Base-by-base conservation (phyloP, 2,888 invertebrate species). In the Lepidocyrtoides sp. region DNA sequence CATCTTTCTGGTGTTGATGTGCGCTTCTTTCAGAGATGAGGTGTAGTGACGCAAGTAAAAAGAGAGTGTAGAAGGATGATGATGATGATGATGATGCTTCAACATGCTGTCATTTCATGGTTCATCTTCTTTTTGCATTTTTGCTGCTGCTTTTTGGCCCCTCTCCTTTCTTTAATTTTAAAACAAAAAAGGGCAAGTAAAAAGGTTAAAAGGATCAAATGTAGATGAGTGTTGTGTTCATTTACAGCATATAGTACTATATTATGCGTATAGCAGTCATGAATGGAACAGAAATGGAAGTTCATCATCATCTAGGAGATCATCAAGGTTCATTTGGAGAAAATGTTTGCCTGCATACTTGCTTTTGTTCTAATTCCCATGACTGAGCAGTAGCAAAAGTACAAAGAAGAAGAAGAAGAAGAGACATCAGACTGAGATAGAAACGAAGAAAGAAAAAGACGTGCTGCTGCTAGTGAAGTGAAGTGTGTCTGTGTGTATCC, bases 281-380 rank as follows among this genome's bases (percentile, higher is more conserved):
- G 32, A 48, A 14, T 44, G 72, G 5, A 72, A 48, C 41, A n/a
- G 51, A 26, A 48, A 75, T 66, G 83, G 63, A 60, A 87, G 87
- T 79, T 81, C 81, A 60, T 81, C 82, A 48, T 66, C 60, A 89
- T 88, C 88, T 75, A 83, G 75, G 36, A 89, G 89, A 89, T 89
- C 89, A 89, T 89, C 89, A 89, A 89, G 89, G 83, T 89, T 89
- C 89, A 89, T 89, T 89, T 89, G 83, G 82, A 83, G 90, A 66
- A 84, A 77, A 90, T 90, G 84, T 54, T 41, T 77, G 75, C 7
- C 36, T 36, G 36, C 36, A 4, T 36, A 36, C 83, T 85, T 63
- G 63, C 60, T 60, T 69, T 60, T 75, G 77, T 77, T 66, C 66
- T 83, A 89, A 83, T 89, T 89, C 89, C 83, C 89, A 89, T 82